Base-by-base conservation (phyloP, 1,140 invertebrate genomes). In the Seison nebaliae region DNA sequence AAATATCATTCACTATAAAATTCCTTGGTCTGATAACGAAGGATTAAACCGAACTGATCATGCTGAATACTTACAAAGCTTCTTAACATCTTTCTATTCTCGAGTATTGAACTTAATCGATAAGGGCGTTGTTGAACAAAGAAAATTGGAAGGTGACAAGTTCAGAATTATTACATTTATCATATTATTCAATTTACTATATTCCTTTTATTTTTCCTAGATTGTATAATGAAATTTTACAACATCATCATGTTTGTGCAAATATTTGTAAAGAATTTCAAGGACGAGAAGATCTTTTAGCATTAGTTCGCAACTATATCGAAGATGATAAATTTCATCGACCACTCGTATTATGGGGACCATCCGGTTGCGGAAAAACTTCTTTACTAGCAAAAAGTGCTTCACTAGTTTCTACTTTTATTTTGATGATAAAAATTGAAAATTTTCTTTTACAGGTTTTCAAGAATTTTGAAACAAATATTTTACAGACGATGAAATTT, bases 291-390 rank as follows among this genome's bases (percentile, higher is more conserved):
- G 72, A 79, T 38, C 76, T 73, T 47, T 60, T 93, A 14, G 67
- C 71, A 36, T 70, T 65, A 44, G 80, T 86, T 24, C 66, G 74
- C 48, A 59, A 70, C 14, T 83, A 93, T 56, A 79, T 94, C 68
- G 60, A 72, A 37, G 75, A 72, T n/a, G 61, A 69, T 42, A 72
- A 43, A 17, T 52, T 69, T 19, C 72, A 78, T 48, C 76, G 79
- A 53, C 80, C 81, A 9, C 61, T 93, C 36, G 74, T 91, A n/a
- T 63, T 93, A 39, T 80, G 80, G 53, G 86, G 86, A 2, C 78
- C 80, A 60, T 78, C 79, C 48, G 86, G 86, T 19, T 93, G 83
- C 52, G 86, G 86, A 1, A 96, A 96, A 61, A 94, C 84, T 3
- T 91, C 84, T 3, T 61, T 94, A 1, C 59, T 94, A 35, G 77